Percentiles rank a stretch among this genome's conserved stretches.
Evolutionary conservation across 2,888 invertebrate genomes (phyloP).

Genomic region (Drosophila mimica): DNA sequence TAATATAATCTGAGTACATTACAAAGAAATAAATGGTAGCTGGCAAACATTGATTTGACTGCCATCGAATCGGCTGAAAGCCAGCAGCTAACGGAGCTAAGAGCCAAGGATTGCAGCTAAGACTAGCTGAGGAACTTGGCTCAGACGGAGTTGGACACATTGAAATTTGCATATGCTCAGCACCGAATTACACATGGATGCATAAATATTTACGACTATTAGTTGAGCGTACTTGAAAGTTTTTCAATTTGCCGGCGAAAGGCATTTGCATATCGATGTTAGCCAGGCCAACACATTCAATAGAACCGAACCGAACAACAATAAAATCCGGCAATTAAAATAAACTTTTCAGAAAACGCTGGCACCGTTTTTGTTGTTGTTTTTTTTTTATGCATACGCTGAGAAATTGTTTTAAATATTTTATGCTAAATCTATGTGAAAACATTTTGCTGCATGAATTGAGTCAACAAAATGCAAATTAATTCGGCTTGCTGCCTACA

Average conservation of each 20-base stretch:
- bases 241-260: constrained; percentile 67
- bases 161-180: constrained; percentile 63
- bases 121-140: constrained; percentile 41
- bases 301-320: constrained; percentile 35
- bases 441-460: constrained; percentile 75
- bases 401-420: constrained; percentile 67
- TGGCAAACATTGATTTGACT: constrained; percentile 46
- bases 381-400: constrained; percentile 33
- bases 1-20: constrained; percentile 58
- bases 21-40: constrained; percentile 42
- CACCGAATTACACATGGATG: constrained; percentile 58
- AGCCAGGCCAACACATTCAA: neutral
- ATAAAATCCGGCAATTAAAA: constrained; percentile 72
- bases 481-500: constrained; percentile 40
- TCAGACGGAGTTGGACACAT: constrained; percentile 55
- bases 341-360: constrained; percentile 61
- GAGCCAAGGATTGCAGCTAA: constrained; percentile 42
- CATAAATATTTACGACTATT: constrained; percentile 81
- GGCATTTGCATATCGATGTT: constrained; percentile 77
- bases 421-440: constrained; percentile 75
- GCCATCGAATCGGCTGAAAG: constrained; percentile 14
- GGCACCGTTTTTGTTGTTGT: constrained; percentile 7
- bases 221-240: constrained; percentile 67
- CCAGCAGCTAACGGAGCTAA: neutral
- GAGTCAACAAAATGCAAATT: constrained; percentile 79